Percentiles rank a stretch among this genome's conserved stretches.
Evolutionary conservation across 64 coral and sea anemone genomes (phyloP).

Genomic region (Montipora sp.): DNA sequence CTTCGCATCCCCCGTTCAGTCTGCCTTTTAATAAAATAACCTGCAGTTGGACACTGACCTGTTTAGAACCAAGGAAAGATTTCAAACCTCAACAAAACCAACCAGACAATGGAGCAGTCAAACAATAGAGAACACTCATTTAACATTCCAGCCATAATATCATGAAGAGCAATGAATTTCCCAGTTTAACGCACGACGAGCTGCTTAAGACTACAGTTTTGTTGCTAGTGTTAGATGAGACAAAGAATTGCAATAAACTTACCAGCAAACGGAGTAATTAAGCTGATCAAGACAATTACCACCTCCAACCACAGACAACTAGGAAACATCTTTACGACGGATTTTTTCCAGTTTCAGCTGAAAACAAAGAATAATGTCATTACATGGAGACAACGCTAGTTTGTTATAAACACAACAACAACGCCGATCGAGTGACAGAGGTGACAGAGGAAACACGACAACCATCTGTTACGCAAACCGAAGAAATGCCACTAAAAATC

Average conservation of each 20-base stretch:
- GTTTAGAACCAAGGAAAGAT: no score
- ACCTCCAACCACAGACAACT: neutral
- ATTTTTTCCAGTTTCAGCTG: neutral
- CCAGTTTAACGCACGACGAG: neutral
- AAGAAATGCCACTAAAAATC: no score
- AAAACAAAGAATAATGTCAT: neutral
- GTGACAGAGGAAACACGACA: no score
- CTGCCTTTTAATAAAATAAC: no score
- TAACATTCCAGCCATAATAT: no score
- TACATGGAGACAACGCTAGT: neutral
- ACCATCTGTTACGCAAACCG: no score
- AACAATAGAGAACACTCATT: no score
- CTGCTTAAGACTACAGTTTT: neutral
- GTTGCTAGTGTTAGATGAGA: neutral
- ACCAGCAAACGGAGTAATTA: slow-evolving; percentile 6
- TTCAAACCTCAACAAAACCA: no score
- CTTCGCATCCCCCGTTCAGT: neutral
- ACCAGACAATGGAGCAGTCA: no score
- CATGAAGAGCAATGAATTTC: no score
- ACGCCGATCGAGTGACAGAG: no score
- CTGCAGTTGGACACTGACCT: no score
- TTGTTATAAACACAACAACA: neutral
- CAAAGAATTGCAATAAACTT: neutral
- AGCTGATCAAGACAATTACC: neutral
- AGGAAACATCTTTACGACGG: slow-evolving; percentile 14